A percentile compares a stretch with the other conserved stretches of the same genome.
These are phyloP conservation scores for Galleria mellonella DNA, from an alignment of 1,140 invertebrate species.

Conservation along the genomic window DNA sequence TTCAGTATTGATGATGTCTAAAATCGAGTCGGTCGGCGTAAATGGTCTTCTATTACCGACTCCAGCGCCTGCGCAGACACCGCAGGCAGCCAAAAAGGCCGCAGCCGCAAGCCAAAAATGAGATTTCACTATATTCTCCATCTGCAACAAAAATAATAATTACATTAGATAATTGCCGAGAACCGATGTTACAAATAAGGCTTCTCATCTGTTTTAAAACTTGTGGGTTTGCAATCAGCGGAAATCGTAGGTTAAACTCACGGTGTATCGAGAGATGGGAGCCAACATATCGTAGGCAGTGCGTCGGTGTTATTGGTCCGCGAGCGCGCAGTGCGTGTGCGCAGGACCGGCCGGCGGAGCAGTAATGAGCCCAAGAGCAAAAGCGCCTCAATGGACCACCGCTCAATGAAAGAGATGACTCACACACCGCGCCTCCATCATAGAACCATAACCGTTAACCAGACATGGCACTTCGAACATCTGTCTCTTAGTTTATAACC, in stretches of 20 bases:
- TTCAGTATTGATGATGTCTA: constrained; percentile 76
- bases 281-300: constrained; percentile 50
- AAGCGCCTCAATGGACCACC: constrained; percentile 56
- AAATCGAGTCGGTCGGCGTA: constrained; percentile 71
- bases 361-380: constrained; percentile 57
- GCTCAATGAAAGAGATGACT: constrained; percentile 71
- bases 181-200: constrained; percentile 12
- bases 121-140: constrained; percentile 57
- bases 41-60: constrained; percentile 52
- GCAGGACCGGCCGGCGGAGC: constrained; percentile 52
- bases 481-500: constrained; percentile 19
- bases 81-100: constrained; percentile 47
- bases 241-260: constrained; percentile 63
- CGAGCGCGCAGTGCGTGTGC: constrained; percentile 46
- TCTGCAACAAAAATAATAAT: constrained; percentile 40
- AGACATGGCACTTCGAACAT: constrained; percentile 47
- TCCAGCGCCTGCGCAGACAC: constrained; percentile 40
- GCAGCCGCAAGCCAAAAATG: constrained; percentile 57
- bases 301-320: constrained; percentile 43
- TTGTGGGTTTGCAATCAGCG: constrained; percentile 33
- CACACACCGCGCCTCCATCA: constrained; percentile 64
- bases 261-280: constrained; percentile 52
- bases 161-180: background rate
- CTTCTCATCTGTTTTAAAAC: constrained; percentile 17
- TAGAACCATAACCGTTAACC: constrained; percentile 54